These are phyloP conservation scores for Bovichtus variegatus DNA, from an alignment of 2,797 vertebrate genomes.

Conservation along the genomic window DNA sequence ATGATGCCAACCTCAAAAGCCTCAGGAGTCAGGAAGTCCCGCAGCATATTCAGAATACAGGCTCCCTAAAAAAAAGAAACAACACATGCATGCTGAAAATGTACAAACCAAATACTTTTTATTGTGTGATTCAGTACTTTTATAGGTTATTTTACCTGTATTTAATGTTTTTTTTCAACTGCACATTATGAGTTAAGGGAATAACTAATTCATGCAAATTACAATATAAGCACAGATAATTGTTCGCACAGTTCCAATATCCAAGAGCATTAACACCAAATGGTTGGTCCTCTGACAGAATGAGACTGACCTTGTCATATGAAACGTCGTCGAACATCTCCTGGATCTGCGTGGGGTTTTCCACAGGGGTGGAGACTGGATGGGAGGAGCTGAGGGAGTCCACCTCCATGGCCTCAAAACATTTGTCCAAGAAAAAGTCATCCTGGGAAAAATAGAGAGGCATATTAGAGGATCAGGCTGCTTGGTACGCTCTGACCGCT, in stretches of 20 bases:
- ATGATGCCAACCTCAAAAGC: slow-evolving; percentile 91
- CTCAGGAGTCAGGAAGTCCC: slow-evolving; percentile 89
- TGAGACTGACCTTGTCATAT: slow-evolving; percentile 90
- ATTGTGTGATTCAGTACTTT: not conserved
- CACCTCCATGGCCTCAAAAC: slow-evolving; percentile 92
- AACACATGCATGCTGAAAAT: not conserved
- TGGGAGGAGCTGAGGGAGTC: slow-evolving; percentile 94
- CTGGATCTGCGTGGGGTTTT: slow-evolving; percentile 91
- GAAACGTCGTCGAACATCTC: slow-evolving; percentile 96
- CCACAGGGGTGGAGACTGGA: slow-evolving; percentile 90
- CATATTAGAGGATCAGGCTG: not conserved
- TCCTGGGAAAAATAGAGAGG: slow-evolving; percentile 76
- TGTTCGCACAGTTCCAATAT: not conserved
- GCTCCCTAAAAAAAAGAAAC: slow-evolving; percentile 86
- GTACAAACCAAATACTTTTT: not conserved
- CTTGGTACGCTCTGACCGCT: not conserved
- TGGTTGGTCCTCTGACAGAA: not conserved
- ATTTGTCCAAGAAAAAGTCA: slow-evolving; percentile 90
- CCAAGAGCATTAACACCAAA: not conserved
- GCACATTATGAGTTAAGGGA: not conserved
- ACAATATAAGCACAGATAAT: not conserved
- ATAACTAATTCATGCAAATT: not conserved
- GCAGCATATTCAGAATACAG: slow-evolving; percentile 94
- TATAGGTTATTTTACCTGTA: not conserved
- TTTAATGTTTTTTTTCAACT: not conserved